These are phyloP conservation scores for Pangasius mekongensis DNA, from an alignment of 2,797 vertebrate species.

Conservation along the genomic window DNA sequence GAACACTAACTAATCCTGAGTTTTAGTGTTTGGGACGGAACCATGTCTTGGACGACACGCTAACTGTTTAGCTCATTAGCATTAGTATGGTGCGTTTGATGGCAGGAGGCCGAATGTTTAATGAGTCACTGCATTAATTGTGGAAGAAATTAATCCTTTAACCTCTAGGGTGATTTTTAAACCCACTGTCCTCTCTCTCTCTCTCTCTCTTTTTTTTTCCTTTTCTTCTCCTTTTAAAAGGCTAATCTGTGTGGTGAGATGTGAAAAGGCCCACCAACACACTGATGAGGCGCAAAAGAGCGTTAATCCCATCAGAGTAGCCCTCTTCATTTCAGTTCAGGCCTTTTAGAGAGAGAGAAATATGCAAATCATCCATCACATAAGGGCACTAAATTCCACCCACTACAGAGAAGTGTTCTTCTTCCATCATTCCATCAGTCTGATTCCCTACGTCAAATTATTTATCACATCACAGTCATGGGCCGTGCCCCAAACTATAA, in stretches of 20 bases:
- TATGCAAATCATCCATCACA: neutral
- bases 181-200: slow-evolving; percentile 56
- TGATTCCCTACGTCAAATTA: neutral
- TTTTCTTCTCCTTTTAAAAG: slow-evolving; percentile 88
- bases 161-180: slow-evolving; percentile 24
- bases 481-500: neutral
- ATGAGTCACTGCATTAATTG: slow-evolving; percentile 87
- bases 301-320: slow-evolving; percentile 97
- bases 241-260: slow-evolving; percentile 86
- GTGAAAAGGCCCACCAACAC: slow-evolving; percentile 97
- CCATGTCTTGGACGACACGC: neutral
- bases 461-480: no score
- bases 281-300: slow-evolving; percentile 81
- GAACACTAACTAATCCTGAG: neutral
- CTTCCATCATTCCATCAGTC: neutral
- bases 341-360: neutral
- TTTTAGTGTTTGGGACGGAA: neutral
- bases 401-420: neutral
- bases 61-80: slow-evolving; percentile 33
- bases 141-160: slow-evolving; percentile 28
- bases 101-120: slow-evolving; percentile 88
- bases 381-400: neutral
- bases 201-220: slow-evolving; percentile 41
- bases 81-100: slow-evolving; percentile 71
- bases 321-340: slow-evolving; percentile 5